A percentile compares a stretch with the other conserved stretches of the same genome.
These are phyloP conservation scores for Ctenochaetus hawaiiensis DNA, from an alignment of 2,797 vertebrate genomes.

Conservation along the genomic window DNA sequence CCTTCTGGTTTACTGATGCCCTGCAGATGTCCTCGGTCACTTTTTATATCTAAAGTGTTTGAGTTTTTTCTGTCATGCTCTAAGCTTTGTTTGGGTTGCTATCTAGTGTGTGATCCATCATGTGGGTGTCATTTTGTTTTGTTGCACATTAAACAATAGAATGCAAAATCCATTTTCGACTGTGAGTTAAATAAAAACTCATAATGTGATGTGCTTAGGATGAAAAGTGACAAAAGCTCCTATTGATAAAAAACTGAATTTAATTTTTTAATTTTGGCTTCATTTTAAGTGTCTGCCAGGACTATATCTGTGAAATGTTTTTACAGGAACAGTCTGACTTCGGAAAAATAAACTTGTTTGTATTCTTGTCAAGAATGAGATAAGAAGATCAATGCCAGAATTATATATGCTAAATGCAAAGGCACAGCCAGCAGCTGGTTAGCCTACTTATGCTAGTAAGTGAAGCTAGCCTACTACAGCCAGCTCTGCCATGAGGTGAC, in stretches of 20 bases:
- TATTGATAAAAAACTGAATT: not conserved
- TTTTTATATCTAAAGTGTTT: constrained; percentile 54
- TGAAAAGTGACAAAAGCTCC: constrained; percentile 40
- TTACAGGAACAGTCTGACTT: no score
- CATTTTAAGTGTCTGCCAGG: not conserved
- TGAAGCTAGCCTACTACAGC: not conserved
- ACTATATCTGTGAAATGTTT: not conserved
- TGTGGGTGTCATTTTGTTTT: constrained; percentile 31
- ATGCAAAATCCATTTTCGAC: constrained; percentile 47
- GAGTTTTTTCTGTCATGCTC: constrained; percentile 37
- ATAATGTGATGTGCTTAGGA: constrained; percentile 17
- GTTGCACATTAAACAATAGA: constrained; percentile 38
- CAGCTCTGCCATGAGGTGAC: not conserved
- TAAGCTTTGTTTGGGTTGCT: constrained; percentile 33
- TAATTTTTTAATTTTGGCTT: not conserved
- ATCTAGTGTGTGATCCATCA: constrained; percentile 40
- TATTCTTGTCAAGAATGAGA: not conserved
- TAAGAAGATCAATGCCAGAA: not conserved
- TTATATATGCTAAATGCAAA: not conserved
- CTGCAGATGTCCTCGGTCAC: constrained; percentile 66
- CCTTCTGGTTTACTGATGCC: constrained; percentile 67
- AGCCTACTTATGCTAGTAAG: not conserved
- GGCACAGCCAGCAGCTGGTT: not conserved
- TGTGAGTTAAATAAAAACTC: constrained; percentile 35
- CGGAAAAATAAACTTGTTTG: not conserved